A percentile compares a stretch with the other conserved stretches of the same genome.
phyloP scores from a whole-genome alignment of 2,113 vertebrate species.

The Pterophyllum scalare region DNA sequence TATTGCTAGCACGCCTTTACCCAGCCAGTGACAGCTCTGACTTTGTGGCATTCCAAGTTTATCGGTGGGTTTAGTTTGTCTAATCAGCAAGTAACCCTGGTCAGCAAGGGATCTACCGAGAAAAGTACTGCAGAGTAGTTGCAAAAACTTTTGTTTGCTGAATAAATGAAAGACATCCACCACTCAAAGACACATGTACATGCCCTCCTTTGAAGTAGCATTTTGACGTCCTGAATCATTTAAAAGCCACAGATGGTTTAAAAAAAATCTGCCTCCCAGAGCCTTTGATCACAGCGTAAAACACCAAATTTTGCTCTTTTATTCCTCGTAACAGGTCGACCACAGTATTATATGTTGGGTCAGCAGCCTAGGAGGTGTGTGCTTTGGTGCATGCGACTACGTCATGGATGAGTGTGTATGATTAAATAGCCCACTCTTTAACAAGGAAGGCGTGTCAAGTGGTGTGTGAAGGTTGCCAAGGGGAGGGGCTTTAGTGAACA shows the following conservation, averaged over 20 bases:
- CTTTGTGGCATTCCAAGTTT: slow-evolving; percentile 48
- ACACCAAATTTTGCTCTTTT: neutral
- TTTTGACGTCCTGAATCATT: slow-evolving; percentile 71
- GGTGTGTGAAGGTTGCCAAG: slow-evolving; percentile 45
- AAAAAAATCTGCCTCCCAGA: slow-evolving; percentile 11
- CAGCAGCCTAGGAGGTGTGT: neutral
- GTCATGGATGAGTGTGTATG: slow-evolving; percentile 19
- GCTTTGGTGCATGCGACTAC: slow-evolving; percentile 16
- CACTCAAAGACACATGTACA: neutral
- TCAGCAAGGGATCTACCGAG: neutral
- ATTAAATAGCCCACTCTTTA: slow-evolving; percentile 13
- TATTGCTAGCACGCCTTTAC: slow-evolving; percentile 47
- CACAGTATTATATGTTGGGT: neutral
- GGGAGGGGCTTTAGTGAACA: slow-evolving; percentile 65
- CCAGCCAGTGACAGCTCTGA: slow-evolving; percentile 39
- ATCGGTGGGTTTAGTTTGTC: slow-evolving; percentile 28
- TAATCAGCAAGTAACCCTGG: slow-evolving; percentile 36
- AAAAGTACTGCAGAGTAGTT: neutral
- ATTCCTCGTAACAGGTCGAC: neutral
- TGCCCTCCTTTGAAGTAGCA: slow-evolving; percentile 17
- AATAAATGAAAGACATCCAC: neutral
- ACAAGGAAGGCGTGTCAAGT: slow-evolving; percentile 40
- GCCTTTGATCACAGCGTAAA: slow-evolving; percentile 23
- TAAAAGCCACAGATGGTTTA: slow-evolving; percentile 74
- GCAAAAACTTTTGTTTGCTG: neutral